These are phyloP conservation scores for Catocala fraxini DNA, from an alignment of 2,888 invertebrate species.

Conservation along the genomic window DNA sequence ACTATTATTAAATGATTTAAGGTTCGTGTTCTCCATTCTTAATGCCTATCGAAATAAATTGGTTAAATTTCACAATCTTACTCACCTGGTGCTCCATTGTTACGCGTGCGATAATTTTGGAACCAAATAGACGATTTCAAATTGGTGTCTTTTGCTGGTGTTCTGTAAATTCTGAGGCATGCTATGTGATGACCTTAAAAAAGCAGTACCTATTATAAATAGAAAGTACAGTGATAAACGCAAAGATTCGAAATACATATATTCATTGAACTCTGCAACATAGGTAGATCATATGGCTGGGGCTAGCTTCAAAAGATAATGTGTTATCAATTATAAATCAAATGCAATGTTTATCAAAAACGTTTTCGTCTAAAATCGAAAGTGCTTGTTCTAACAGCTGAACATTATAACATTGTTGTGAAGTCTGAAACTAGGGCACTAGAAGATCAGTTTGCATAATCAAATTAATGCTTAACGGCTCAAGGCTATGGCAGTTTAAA, in stretches of 20 bases:
- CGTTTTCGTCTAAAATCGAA: constrained; percentile 26
- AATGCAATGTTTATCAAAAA: constrained; percentile 17
- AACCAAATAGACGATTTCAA: too few relatives aligned
- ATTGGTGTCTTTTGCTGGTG: too few relatives aligned
- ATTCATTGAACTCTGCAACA: neutral
- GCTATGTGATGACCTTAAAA: neutral
- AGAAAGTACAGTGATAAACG: too few relatives aligned
- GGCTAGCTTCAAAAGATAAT: too few relatives aligned
- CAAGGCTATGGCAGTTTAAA: constrained; percentile 47
- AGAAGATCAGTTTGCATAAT: constrained; percentile 55
- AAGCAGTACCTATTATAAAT: too few relatives aligned
- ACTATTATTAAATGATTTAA: constrained; percentile 60
- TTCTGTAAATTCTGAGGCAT: too few relatives aligned
- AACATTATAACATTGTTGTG: constrained; percentile 32
- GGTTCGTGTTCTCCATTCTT: constrained; percentile 19
- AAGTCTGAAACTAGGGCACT: constrained; percentile 46
- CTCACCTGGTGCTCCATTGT: neutral
- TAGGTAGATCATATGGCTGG: too few relatives aligned
- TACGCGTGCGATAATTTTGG: neutral
- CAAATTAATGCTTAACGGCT: constrained; percentile 47
- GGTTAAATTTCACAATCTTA: neutral
- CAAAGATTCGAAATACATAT: neutral
- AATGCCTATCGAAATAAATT: constrained; percentile 6
- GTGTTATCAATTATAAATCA: too few relatives aligned
- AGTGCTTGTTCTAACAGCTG: constrained; percentile 29